These are phyloP conservation scores for Tringa solitaria DNA, from an alignment of 2,113 vertebrate genomes.

Conservation along the genomic window DNA sequence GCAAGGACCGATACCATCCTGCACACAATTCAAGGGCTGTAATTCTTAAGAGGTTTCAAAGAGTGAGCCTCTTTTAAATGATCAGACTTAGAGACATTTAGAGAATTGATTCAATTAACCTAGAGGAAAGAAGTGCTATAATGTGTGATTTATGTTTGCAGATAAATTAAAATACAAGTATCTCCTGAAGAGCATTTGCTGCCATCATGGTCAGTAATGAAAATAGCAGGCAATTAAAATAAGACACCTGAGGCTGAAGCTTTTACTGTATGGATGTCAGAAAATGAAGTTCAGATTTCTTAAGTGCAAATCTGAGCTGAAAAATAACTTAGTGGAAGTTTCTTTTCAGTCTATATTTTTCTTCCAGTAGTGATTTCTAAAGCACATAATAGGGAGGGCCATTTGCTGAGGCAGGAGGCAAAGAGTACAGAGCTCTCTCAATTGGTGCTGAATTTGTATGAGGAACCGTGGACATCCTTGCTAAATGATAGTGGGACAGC, in stretches of 20 bases:
- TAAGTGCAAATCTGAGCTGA: constrained; percentile 5
- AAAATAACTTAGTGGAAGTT: constrained; percentile 29
- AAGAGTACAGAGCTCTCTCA: background rate
- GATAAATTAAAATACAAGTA: constrained; percentile 75
- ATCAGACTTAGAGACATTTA: constrained; percentile 67
- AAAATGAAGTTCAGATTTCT: background rate
- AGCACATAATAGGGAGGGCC: background rate
- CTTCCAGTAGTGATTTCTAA: constrained; percentile 24
- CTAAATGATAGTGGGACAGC: background rate
- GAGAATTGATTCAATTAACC: constrained; percentile 77
- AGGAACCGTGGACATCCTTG: background rate
- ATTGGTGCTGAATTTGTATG: background rate
- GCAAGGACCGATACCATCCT: constrained; percentile 20
- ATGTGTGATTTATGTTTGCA: constrained; percentile 75
- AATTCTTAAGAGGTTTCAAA: constrained; percentile 66
- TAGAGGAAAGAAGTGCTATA: constrained; percentile 61
- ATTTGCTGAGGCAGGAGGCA: background rate
- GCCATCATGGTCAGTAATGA: constrained; percentile 49
- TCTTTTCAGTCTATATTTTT: background rate
- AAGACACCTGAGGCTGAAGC: constrained; percentile 50
- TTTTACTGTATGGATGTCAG: background rate
- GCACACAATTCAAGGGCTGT: constrained; percentile 35
- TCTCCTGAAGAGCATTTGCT: constrained; percentile 64
- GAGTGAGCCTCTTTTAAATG: constrained; percentile 56
- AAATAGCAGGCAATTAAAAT: constrained; percentile 61